Conservation (phyloP, 2,888 invertebrate species). For the Drosophila longiperda region DNA sequence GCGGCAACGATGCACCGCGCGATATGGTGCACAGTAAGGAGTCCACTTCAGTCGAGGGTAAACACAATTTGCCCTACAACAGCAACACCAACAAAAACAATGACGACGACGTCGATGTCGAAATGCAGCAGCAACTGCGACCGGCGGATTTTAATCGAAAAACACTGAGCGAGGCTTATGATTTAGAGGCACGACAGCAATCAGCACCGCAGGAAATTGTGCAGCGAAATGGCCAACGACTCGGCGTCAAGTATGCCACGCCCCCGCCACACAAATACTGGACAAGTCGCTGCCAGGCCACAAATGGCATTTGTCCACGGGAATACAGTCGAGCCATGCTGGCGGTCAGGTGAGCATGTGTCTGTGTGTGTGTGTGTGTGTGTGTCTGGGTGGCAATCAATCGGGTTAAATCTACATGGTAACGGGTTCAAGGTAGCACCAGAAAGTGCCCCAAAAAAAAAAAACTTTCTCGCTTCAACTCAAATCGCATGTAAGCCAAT, state of each 20-base stretch:
- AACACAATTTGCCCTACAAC: constrained; percentile 41
- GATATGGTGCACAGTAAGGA: constrained; percentile 62
- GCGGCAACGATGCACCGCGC: constrained; percentile 52
- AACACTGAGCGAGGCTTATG: constrained; percentile 58
- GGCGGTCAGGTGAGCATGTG: constrained; percentile 76
- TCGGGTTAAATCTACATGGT: constrained; percentile 30
- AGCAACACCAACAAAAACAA: constrained; percentile 1
- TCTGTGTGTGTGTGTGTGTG: not conserved
- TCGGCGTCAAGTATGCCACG: constrained; percentile 63
- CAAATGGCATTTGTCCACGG: constrained; percentile 70
- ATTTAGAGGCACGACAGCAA: constrained; percentile 73
- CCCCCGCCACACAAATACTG: constrained; percentile 72
- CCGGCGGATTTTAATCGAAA: constrained; percentile 74
- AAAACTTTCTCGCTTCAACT: constrained; percentile 61
- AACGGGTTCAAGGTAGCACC: constrained; percentile 50
- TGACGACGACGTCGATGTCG: constrained; percentile 7
- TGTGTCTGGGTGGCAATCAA: constrained; percentile 62
- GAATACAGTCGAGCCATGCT: constrained; percentile 72
- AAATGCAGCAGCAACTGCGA: constrained; percentile 29
- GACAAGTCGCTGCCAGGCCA: constrained; percentile 67
- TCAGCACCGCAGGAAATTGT: constrained; percentile 75
- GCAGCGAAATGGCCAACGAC: constrained; percentile 33
- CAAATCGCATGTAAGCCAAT: constrained; percentile 50
- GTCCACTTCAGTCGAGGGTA: constrained; percentile 41
- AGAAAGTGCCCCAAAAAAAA: constrained; percentile 26